These are phyloP conservation scores for Sapajus apella DNA, from an alignment of 2,113 vertebrate species.

Conservation along the genomic window DNA sequence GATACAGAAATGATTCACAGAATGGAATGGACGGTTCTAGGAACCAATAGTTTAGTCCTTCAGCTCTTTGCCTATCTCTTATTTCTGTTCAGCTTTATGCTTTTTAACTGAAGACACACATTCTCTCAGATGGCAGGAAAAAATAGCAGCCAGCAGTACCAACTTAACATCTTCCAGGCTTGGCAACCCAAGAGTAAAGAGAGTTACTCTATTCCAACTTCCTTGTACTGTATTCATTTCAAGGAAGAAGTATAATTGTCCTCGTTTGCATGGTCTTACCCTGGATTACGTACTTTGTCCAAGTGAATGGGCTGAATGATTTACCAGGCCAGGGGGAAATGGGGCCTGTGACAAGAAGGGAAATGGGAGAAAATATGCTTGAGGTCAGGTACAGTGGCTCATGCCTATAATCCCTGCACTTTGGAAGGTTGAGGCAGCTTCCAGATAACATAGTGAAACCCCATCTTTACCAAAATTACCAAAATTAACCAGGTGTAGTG, in stretches of 20 bases:
- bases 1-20: background rate
- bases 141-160: background rate
- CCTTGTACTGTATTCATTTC: background rate
- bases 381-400: too few relatives aligned
- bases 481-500: too few relatives aligned
- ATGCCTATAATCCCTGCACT: too few relatives aligned
- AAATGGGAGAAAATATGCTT: background rate
- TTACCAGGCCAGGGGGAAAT: background rate
- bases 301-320: background rate
- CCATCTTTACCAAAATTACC: too few relatives aligned
- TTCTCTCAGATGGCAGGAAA: conserved; percentile 28
- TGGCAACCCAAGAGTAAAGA: background rate
- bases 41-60: background rate
- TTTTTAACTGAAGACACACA: background rate
- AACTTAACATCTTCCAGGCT: background rate
- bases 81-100: background rate
- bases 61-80: background rate
- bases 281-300: background rate
- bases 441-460: too few relatives aligned
- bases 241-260: background rate
- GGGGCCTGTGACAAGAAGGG: background rate
- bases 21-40: background rate
- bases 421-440: too few relatives aligned
- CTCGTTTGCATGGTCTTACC: background rate
- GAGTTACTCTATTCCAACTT: background rate